A percentile compares a stretch with the other conserved stretches of the same genome.
phyloP scores from a whole-genome alignment of 2,113 vertebrate genomes.

The Rana temporaria region DNA sequence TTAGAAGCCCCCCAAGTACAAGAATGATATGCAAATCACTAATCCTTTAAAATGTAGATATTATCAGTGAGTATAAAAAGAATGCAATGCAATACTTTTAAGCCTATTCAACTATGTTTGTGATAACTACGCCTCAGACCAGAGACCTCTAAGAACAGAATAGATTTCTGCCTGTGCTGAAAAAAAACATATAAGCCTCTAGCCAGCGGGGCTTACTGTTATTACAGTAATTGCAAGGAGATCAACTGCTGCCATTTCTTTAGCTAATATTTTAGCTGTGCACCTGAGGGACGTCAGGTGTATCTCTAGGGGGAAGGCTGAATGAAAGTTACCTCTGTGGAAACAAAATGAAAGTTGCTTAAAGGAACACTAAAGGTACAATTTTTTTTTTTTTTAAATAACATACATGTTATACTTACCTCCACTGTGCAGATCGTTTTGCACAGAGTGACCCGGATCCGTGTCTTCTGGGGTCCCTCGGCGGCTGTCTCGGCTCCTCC shows the following conservation, averaged over 20 bases:
- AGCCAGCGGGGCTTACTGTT: constrained; percentile 26
- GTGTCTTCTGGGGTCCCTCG: no score
- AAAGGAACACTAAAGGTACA: no score
- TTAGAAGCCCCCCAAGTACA: no score
- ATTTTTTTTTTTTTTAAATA: no score
- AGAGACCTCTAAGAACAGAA: constrained; percentile 4
- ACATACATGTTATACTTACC: no score
- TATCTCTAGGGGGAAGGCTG: constrained; percentile 21
- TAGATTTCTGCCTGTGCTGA: background rate
- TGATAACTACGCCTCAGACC: background rate
- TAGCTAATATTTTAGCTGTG: constrained; percentile 39
- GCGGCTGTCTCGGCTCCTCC: no score
- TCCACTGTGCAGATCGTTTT: no score
- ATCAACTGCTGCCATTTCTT: constrained; percentile 45
- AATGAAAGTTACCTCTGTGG: constrained; percentile 39
- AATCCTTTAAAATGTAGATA: no score
- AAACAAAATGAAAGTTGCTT: constrained; percentile 46
- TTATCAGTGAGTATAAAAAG: no score
- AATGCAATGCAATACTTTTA: background rate
- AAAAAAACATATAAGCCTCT: background rate
- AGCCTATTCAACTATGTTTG: constrained; percentile 18
- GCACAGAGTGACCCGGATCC: no score
- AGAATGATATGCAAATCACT: no score
- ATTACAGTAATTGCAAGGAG: constrained; percentile 49
- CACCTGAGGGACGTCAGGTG: constrained; percentile 41